Evolutionary conservation across 35 echinoderm and acorn worm genomes (phyloP).

Genomic region (Lytechinus variegatus): DNA sequence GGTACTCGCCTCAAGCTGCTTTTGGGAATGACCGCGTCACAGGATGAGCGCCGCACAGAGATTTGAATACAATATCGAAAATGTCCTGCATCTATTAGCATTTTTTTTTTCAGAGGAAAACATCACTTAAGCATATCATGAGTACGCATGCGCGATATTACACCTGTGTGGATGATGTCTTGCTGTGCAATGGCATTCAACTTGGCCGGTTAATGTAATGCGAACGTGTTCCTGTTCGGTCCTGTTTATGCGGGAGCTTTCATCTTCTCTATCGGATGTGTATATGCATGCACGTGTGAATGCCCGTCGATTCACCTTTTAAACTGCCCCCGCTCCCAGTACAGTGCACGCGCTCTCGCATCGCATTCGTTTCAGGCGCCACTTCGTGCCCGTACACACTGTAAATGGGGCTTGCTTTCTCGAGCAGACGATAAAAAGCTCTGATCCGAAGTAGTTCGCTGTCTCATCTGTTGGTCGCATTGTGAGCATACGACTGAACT

Average conservation of each 20-base stretch:
- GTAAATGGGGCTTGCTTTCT: not conserved
- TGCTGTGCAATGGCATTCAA: conserved; percentile 10
- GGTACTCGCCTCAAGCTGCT: not conserved
- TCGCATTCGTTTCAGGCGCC: not conserved
- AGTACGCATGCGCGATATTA: not conserved
- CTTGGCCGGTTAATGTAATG: not conserved
- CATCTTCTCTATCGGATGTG: too few species aligned
- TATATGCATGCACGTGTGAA: not conserved
- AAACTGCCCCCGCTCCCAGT: not conserved
- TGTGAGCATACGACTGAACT: not conserved
- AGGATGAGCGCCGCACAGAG: not conserved
- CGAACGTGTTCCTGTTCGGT: not conserved
- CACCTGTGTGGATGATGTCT: not conserved
- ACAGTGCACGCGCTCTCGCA: not conserved
- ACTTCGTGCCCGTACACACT: not conserved
- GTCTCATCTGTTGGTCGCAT: not conserved
- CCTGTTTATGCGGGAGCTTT: not conserved
- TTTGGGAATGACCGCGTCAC: not conserved
- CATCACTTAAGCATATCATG: not conserved
- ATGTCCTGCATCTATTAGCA: not conserved
- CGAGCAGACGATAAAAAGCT: not conserved
- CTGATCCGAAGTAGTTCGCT: not conserved
- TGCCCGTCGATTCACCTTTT: not conserved
- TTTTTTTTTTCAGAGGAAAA: not conserved
- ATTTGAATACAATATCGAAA: conserved; percentile 15